These are phyloP conservation scores for Carassius gibelio DNA, from an alignment of 2,113 vertebrate genomes.

Conservation along the genomic window DNA sequence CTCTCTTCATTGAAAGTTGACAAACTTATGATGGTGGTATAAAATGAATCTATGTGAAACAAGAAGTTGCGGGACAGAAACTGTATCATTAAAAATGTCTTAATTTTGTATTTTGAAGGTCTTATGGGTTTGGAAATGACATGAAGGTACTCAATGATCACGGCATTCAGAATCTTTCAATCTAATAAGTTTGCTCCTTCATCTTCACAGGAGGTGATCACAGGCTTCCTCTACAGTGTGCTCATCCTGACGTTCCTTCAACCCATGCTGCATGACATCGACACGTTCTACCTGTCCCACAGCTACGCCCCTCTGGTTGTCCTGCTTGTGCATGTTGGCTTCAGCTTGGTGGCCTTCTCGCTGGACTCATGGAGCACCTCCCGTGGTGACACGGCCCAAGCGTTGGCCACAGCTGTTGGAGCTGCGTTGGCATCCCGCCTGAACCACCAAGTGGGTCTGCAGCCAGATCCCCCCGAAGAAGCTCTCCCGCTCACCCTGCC, in stretches of 20 bases:
- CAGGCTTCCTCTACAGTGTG: slow-evolving; percentile 89
- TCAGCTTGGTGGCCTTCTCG: slow-evolving; percentile 92
- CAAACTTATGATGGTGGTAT: neutral
- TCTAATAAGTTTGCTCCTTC: slow-evolving; percentile 6
- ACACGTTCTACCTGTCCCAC: slow-evolving; percentile 89
- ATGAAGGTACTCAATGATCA: neutral
- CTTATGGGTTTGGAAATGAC: neutral
- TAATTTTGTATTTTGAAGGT: neutral
- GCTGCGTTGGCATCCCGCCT: slow-evolving; percentile 84
- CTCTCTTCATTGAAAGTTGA: neutral
- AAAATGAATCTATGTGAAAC: neutral
- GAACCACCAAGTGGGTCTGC: slow-evolving; percentile 79
- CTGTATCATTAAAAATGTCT: neutral
- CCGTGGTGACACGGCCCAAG: slow-evolving; percentile 91
- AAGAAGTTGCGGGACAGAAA: neutral
- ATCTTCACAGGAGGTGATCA: slow-evolving; percentile 86
- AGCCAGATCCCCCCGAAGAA: slow-evolving; percentile 78
- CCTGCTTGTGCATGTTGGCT: slow-evolving; percentile 83
- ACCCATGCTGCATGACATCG: slow-evolving; percentile 85
- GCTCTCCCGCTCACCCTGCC: slow-evolving; percentile 81
- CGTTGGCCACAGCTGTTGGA: slow-evolving; percentile 88
- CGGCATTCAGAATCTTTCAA: neutral
- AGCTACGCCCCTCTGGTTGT: slow-evolving; percentile 84
- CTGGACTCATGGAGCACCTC: slow-evolving; percentile 98
- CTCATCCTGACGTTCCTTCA: slow-evolving; percentile 87